Evolutionary conservation across 2,113 vertebrate genomes (phyloP), one percentile per base, ranked within the genome.

Genomic region (Dicentrarchus labrax): DNA sequence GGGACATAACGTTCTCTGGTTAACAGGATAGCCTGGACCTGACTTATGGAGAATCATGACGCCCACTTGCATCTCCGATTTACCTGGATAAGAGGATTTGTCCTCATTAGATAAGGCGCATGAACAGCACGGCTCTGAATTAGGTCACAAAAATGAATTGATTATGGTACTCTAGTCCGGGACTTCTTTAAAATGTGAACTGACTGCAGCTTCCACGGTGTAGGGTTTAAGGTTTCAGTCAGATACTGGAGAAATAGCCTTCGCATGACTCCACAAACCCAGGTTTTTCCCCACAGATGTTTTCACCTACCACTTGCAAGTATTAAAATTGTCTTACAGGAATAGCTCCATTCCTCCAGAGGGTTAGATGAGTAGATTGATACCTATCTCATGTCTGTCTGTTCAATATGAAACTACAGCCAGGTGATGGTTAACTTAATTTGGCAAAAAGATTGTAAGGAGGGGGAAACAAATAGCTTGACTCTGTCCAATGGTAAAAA

Each of bases 1-100:
- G 61, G 82, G 48, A 86, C 88, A 81, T 67, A 43, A 85, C 86
- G 85, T 92, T 80, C 85, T 80, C 64, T 89, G 73, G 62, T 82
- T 69, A 65, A 54, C 60, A 61, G 69, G n/a, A 83, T 64, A 78
- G 69, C 72, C 53, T 17, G 64, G 53, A 65, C 75, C 45, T 1
- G 4, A 65, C n/a, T 85, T 60, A 65, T 71, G 54, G 57, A 80
- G 60, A 84, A 62, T 62, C 13, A 17, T 21, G 70, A 80, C 11
- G 50, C 66, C 61, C 39, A 73, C 45, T 68, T 8, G 2, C 56
- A 12, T 57, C n/a, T 82, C 48, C 8, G 54, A n/a, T 85, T 79
- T 71, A 75, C 72, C 54, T 80, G 78, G 78, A 84, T 77, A 36
- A 71, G 54, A 83, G 48, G 61, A 79, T 85, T 81, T 82, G 67